These are phyloP conservation scores for Percopsis omiscomaycus DNA, from an alignment of 2,797 vertebrate genomes.

Conservation along the genomic window DNA sequence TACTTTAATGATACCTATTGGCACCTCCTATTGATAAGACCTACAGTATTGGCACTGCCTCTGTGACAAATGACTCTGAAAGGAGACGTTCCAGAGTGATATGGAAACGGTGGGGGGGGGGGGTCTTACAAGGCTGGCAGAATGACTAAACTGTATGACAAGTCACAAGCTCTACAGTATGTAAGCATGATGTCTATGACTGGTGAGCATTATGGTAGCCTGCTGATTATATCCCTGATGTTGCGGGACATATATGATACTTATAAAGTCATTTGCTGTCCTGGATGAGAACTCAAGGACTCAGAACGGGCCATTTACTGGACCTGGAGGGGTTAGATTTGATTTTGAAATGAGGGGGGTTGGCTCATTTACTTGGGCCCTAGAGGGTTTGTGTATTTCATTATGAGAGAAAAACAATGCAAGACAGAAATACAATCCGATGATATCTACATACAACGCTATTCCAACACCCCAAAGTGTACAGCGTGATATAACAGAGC, in stretches of 20 bases:
- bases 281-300: slow-evolving; percentile 17
- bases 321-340: slow-evolving; percentile 15
- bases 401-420: background rate
- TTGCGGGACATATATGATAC: slow-evolving; percentile 29
- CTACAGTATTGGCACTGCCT: no score
- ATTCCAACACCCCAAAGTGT: background rate
- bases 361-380: slow-evolving; percentile 21
- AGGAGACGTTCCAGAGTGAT: no score
- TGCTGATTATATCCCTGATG: slow-evolving; percentile 38
- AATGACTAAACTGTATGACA: slow-evolving; percentile 18
- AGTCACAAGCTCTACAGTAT: background rate
- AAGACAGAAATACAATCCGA: background rate
- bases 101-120: background rate
- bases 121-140: slow-evolving; percentile 23
- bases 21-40: no score
- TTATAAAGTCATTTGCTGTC: slow-evolving; percentile 38
- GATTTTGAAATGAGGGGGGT: slow-evolving; percentile 25
- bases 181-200: slow-evolving; percentile 18
- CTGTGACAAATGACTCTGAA: no score
- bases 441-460: background rate
- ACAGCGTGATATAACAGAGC: background rate
- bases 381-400: slow-evolving; percentile 1
- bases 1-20: no score
- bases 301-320: slow-evolving; percentile 30
- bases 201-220: slow-evolving; percentile 11